These are phyloP conservation scores for Hartigia nigra DNA, from an alignment of 2,888 invertebrate species.

Conservation along the genomic window DNA sequence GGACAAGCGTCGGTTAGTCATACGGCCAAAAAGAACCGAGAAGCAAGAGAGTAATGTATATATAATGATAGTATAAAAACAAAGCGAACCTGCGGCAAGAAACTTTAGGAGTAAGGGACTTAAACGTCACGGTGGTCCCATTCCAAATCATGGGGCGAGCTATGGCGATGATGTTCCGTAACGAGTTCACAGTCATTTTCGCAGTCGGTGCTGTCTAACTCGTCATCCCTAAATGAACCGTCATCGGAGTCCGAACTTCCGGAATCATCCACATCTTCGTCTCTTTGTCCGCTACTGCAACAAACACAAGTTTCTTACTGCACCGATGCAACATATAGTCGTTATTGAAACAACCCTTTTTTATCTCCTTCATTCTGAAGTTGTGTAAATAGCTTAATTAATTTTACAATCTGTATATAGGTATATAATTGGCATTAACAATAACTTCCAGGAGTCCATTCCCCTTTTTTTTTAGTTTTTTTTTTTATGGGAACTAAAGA, in stretches of 20 bases:
- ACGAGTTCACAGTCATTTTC: constrained; percentile 61
- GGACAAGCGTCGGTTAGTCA: no score
- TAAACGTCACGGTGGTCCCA: constrained; percentile 65
- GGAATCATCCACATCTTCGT: constrained; percentile 61
- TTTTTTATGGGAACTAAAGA: no score
- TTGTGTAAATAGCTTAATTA: no score
- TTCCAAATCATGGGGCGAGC: constrained; percentile 59
- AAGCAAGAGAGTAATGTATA: constrained; percentile 22
- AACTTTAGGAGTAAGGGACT: constrained; percentile 22
- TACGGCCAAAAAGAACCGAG: constrained; percentile 32
- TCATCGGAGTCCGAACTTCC: constrained; percentile 63
- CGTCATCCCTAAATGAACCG: constrained; percentile 62
- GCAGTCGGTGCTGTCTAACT: constrained; percentile 61
- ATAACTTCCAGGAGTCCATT: no score
- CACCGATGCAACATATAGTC: no score
- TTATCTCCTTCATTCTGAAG: no score
- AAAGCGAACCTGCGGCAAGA: neutral
- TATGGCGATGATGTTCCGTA: constrained; percentile 49
- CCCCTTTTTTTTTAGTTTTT: no score
- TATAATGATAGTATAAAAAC: neutral
- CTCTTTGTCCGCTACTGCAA: constrained; percentile 41
- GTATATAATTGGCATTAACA: no score
- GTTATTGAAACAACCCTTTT: no score
- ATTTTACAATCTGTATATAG: no score
- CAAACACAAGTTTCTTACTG: no score